phyloP scores from a whole-genome alignment of 2,113 vertebrate species.

The Morone chrysops region DNA sequence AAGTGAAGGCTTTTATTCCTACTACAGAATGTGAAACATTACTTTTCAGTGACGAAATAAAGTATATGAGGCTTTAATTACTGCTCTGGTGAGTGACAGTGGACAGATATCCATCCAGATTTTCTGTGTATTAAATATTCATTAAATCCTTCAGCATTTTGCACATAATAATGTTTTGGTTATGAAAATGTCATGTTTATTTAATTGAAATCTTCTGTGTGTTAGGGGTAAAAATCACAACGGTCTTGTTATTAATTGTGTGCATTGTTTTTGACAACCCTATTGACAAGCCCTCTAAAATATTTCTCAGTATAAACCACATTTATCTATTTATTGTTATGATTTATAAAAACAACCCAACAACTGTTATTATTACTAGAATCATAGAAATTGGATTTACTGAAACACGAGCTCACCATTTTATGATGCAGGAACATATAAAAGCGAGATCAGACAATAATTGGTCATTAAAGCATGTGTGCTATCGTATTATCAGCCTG shows the following conservation, averaged over 20 bases:
- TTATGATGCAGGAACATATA: conserved; percentile 8
- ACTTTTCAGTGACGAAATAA: too few species aligned
- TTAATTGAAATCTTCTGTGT: neutral
- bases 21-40: too few species aligned
- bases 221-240: neutral
- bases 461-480: conserved; percentile 28
- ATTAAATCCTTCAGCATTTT: neutral
- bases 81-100: neutral
- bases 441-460: conserved; percentile 42
- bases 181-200: neutral
- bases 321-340: neutral
- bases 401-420: conserved; percentile 10
- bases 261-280: neutral
- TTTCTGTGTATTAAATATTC: neutral
- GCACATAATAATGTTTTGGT: neutral
- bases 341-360: neutral
- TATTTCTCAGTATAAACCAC: neutral
- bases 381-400: conserved; percentile 1
- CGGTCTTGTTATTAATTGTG: neutral
- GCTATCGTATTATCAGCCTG: conserved; percentile 27
- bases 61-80: neutral
- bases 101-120: neutral
- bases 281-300: neutral
- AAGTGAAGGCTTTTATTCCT: too few species aligned
- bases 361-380: neutral